A percentile compares a stretch with the other conserved stretches of the same genome.
phyloP scores from a whole-genome alignment of 1,140 invertebrate species.

The Drosophila tani region DNA sequence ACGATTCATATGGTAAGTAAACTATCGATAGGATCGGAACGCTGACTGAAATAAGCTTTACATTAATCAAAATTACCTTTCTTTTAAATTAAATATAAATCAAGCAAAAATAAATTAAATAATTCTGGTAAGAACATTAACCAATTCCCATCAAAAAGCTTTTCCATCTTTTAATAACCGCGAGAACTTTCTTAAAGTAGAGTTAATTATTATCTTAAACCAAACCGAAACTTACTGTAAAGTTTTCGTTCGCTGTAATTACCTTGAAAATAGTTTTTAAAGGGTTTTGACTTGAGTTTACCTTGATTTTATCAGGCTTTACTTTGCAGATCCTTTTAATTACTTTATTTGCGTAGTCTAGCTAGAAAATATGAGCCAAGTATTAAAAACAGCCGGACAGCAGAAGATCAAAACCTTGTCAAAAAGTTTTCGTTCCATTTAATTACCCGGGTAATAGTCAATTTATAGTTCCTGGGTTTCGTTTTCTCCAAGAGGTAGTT shows the following conservation, averaged over 20 bases:
- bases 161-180: neutral
- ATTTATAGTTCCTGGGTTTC: conserved; percentile 10
- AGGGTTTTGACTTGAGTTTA: neutral
- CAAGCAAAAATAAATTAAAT: too few relatives aligned
- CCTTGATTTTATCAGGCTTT: too few relatives aligned
- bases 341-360: neutral
- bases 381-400: neutral
- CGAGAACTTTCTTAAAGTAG: neutral
- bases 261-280: neutral
- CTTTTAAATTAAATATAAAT: too few relatives aligned
- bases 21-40: too few relatives aligned
- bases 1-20: too few relatives aligned
- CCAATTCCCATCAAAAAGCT: neutral
- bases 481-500: conserved; percentile 9
- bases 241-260: conserved; percentile 9
- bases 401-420: conserved; percentile 9
- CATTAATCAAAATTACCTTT: too few relatives aligned
- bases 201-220: neutral
- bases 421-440: conserved; percentile 22
- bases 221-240: conserved; percentile 1
- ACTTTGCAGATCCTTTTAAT: neutral
- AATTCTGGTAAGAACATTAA: too few relatives aligned
- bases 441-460: conserved; percentile 21
- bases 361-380: neutral
- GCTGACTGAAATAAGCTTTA: too few relatives aligned